Conservation (phyloP, 2,113 vertebrate genomes). For the Cochlearius cochlearius region DNA sequence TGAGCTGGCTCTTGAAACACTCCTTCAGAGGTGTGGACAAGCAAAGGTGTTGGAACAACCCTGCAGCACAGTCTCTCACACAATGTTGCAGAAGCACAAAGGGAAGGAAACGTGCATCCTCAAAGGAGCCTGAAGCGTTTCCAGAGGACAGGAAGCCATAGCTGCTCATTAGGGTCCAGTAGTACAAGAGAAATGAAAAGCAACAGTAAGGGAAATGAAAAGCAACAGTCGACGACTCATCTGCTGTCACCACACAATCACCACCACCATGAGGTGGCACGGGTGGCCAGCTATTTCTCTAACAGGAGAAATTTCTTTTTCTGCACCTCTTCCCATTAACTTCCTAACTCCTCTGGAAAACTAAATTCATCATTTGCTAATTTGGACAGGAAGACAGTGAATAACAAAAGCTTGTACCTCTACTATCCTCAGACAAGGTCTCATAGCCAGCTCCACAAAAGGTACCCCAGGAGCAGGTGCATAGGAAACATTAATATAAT, state of each 20-base stretch:
- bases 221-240: neutral
- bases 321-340: neutral
- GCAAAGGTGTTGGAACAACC: neutral
- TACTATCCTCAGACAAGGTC: neutral
- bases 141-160: neutral
- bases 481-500: neutral
- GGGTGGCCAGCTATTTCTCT: neutral
- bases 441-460: neutral
- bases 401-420: neutral
- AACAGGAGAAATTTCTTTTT: neutral
- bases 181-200: neutral
- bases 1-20: neutral
- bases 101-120: neutral
- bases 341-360: neutral
- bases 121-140: fast-evolving
- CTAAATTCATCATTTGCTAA: neutral
- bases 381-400: neutral
- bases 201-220: neutral
- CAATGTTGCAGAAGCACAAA: neutral
- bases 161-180: neutral
- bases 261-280: neutral
- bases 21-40: neutral
- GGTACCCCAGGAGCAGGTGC: neutral
- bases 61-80: neutral
- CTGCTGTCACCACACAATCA: neutral